Base-by-base conservation (phyloP, 2,113 vertebrate species). In the Balaenoptera acutorostrata region DNA sequence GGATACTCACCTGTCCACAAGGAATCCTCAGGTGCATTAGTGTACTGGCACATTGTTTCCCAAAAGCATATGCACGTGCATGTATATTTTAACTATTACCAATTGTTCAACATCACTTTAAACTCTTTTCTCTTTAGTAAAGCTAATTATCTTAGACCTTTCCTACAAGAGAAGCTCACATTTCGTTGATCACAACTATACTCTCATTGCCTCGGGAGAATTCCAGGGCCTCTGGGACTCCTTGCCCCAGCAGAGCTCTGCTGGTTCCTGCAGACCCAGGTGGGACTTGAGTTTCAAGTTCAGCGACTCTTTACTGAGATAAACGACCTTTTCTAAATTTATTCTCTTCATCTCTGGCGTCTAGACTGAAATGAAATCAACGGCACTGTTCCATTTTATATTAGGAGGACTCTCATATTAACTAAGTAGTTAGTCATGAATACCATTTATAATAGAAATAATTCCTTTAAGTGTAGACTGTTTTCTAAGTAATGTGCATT, bases 401-500 rank as follows among this genome's bases (percentile, higher is more conserved):
- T 77, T 87, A 86, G 66, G 74, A 92, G 39, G 61, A 52, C 46
- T 89, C 64, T 88, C 86, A 44, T 84, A 94, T 72, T 82, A 80
- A 77, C 75, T 55, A 87, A 75, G 33, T 63, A 80, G 13, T 78
- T 21, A 83, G 41, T 72, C 33, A 94, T 36, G 36, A 96, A 64
- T 96, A 82, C 12, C 44, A 94, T 39, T 86, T 66, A 33, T 57
- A 96, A 95, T n/a, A 95, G 82, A 95, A 94, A 55, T 63, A 87
- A 92, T 72, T 91, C 68, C 69, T 80, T 63, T 71, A 94, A 66
- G 15, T 88, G 29, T 1, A 94, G 82, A 74, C 33, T 93, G 41
- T 55, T 94, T 92, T 88, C 90, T 92, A 97, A 90, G 90, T 80
- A 93, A 74, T 80, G 66, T 33, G 29, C 69, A 91, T 69, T 88